Evolutionary conservation across 2,888 invertebrate species (phyloP).

Genomic region (Odontomyia ornata): DNA sequence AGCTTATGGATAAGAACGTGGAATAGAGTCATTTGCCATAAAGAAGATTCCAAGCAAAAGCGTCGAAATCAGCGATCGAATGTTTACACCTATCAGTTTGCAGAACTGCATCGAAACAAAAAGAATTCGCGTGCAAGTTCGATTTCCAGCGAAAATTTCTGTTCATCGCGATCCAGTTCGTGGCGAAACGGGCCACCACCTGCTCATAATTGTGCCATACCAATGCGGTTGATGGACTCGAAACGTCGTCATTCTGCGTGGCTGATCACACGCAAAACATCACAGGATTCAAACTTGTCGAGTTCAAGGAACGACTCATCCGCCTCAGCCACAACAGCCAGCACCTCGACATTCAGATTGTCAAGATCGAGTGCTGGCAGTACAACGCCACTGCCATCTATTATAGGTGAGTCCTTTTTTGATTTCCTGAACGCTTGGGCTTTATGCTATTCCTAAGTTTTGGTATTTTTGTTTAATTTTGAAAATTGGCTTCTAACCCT

Average conservation of each 20-base stretch:
- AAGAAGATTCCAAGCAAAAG: conserved; percentile 57
- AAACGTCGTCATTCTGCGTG: conserved; percentile 86
- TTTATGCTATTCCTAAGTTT: neutral
- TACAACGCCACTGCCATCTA: conserved; percentile 65
- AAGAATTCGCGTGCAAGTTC: conserved; percentile 82
- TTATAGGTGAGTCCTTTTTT: conserved; percentile 56
- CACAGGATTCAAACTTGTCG: conserved; percentile 90
- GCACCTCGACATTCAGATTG: conserved; percentile 89
- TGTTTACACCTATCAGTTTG: conserved; percentile 79
- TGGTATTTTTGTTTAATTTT: neutral
- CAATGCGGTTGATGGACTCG: conserved; percentile 76
- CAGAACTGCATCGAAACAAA: conserved; percentile 76
- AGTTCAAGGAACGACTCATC: conserved; percentile 92
- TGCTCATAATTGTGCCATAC: conserved; percentile 78
- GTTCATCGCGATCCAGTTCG: conserved; percentile 86
- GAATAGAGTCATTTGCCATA: conserved; percentile 63
- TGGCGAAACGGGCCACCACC: conserved; percentile 77
- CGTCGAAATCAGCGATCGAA: conserved; percentile 68
- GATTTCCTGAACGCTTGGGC: neutral
- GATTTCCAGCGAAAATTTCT: conserved; percentile 89
- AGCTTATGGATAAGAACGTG: conserved; percentile 60
- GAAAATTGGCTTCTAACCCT: too few relatives aligned
- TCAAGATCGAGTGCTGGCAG: conserved; percentile 80
- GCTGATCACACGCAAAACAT: conserved; percentile 90
- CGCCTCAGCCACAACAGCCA: conserved; percentile 88